These are phyloP conservation scores for Pica pica DNA, from an alignment of 2,113 vertebrate genomes.

Conservation along the genomic window DNA sequence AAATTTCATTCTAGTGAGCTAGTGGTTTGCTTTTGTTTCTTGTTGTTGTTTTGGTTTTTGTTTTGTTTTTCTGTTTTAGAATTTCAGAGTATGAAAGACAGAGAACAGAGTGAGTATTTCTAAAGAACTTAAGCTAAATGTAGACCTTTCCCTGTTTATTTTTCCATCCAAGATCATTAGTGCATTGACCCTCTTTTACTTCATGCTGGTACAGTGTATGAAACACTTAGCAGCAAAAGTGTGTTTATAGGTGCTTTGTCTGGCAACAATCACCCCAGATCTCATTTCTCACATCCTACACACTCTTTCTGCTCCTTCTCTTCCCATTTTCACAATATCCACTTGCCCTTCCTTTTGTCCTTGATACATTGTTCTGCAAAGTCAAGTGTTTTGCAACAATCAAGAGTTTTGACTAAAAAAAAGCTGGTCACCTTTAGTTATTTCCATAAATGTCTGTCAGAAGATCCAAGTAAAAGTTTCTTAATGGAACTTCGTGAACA, in stretches of 20 bases:
- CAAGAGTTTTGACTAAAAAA: not conserved
- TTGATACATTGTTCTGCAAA: not conserved
- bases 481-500: not conserved
- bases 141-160: not conserved
- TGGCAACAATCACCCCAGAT: not conserved
- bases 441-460: not conserved
- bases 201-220: not conserved
- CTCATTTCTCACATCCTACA: not conserved
- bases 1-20: not conserved
- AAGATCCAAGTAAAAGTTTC: not conserved
- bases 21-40: not conserved
- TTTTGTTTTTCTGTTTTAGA: not conserved
- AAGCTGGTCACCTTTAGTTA: not conserved
- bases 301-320: not conserved
- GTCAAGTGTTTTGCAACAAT: not conserved
- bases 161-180: not conserved
- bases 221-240: not conserved
- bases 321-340: not conserved
- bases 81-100: not conserved
- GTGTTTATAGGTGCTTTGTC: not conserved
- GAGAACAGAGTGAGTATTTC: not conserved
- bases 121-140: not conserved
- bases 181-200: not conserved
- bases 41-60: not conserved
- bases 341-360: not conserved